Conservation (phyloP, 2,888 invertebrate genomes). For the Frankliniella fusca region DNA sequence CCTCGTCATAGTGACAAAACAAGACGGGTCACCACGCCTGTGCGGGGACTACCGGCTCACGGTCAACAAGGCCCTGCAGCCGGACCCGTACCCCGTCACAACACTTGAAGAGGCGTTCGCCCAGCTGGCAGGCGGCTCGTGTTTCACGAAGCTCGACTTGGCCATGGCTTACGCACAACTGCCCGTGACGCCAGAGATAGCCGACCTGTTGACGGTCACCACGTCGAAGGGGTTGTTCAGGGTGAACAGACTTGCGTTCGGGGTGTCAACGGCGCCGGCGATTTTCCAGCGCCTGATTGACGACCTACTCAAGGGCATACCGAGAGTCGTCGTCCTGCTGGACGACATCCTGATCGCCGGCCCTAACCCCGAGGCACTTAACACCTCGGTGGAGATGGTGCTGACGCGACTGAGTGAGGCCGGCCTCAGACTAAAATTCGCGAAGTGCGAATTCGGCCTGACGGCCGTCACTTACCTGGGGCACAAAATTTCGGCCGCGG, state of each 20-base stretch:
- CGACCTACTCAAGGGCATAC: background rate
- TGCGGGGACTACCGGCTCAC: background rate
- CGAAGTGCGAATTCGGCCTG: background rate
- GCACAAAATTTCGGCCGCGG: background rate
- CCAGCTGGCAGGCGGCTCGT: background rate
- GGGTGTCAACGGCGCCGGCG: background rate
- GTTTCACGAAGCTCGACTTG: background rate
- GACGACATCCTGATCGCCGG: background rate
- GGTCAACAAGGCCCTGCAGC: background rate
- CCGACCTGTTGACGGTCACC: background rate
- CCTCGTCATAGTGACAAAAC: background rate
- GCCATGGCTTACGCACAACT: background rate
- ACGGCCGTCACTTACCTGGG: background rate
- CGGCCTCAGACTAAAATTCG: background rate
- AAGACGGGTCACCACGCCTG: background rate
- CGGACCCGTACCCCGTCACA: background rate
- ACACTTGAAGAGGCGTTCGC: background rate
- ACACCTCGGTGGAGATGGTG: background rate
- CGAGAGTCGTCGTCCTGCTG: background rate
- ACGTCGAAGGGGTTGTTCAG: background rate
- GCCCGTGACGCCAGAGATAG: background rate
- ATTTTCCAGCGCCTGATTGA: background rate
- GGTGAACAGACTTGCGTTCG: background rate
- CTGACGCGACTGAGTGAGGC: background rate
- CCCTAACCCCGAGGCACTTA: background rate